Percentiles rank a stretch among this genome's conserved stretches.
Evolutionary conservation across 1,140 invertebrate species (phyloP).

Genomic region (Leptoteleia sp.): DNA sequence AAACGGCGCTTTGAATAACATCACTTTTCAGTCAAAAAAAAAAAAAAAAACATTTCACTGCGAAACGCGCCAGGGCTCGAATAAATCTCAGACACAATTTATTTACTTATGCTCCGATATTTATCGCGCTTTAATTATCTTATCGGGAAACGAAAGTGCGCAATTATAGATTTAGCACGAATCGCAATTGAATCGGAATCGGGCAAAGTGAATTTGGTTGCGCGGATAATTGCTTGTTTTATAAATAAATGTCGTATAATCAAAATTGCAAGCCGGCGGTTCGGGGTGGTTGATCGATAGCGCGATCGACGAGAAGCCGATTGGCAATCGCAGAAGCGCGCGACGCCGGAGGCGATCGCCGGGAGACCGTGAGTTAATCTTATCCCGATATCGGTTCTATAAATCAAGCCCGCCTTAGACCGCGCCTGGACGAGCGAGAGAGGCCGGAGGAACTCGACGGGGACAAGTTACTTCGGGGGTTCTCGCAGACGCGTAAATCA

Average conservation of each 20-base stretch:
- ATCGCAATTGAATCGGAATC: no score
- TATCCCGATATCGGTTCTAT: constrained; percentile 62
- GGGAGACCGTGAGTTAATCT: constrained; percentile 68
- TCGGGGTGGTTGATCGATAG: constrained; percentile 42
- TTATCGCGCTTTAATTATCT: no score
- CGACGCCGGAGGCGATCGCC: constrained; percentile 34
- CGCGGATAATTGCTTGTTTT: constrained; percentile 6
- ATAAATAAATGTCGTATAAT: constrained; percentile 33
- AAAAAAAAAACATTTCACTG: no score
- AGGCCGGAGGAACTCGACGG: constrained; percentile 14
- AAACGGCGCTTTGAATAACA: no score
- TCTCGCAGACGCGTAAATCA: constrained; percentile 62
- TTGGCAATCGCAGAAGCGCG: constrained; percentile 56
- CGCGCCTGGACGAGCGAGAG: constrained; percentile 17
- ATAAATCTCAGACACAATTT: no score
- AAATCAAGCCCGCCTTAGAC: constrained; percentile 67
- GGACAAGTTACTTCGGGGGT: constrained; percentile 49
- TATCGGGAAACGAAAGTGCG: no score
- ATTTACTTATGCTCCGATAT: no score
- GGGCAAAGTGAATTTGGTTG: constrained; percentile 1
- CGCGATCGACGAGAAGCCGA: constrained; percentile 52
- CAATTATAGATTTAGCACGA: no score
- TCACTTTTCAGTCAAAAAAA: no score
- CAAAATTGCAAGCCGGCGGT: constrained; percentile 22
- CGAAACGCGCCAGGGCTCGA: no score